Evolutionary conservation across 2,797 vertebrate genomes (phyloP).

Genomic region (Sphaeramia orbicularis): DNA sequence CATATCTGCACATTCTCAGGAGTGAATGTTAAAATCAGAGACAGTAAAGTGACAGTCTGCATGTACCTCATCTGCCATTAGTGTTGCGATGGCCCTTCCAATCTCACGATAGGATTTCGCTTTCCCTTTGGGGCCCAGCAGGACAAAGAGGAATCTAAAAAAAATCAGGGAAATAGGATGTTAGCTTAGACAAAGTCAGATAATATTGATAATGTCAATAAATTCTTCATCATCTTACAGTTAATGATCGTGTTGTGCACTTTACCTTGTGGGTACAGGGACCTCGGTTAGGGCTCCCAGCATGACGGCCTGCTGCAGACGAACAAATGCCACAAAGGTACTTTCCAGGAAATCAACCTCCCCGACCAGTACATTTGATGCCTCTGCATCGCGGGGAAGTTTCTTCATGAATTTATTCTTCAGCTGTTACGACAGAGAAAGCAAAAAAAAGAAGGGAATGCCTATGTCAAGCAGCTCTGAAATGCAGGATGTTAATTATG

Average conservation of each 20-base stretch:
- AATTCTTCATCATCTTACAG: neutral
- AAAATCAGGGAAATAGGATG: neutral
- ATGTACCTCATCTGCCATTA: slow-evolving; percentile 98
- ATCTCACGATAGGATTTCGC: slow-evolving; percentile 98
- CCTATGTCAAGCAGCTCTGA: neutral
- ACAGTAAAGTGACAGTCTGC: neutral
- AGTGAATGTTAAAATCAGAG: neutral
- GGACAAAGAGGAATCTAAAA: slow-evolving; percentile 93
- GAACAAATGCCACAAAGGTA: slow-evolving; percentile 95
- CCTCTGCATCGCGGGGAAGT: slow-evolving; percentile 95
- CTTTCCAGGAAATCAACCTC: slow-evolving; percentile 96
- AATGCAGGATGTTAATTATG: neutral
- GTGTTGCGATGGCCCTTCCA: slow-evolving; percentile 95
- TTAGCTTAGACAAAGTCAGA: neutral
- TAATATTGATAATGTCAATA: neutral
- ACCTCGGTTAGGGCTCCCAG: slow-evolving; percentile 96
- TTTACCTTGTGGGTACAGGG: slow-evolving; percentile 95
- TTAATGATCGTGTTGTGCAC: neutral
- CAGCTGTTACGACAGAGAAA: slow-evolving; percentile 79
- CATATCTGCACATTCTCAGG: neutral
- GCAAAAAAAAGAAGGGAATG: no score
- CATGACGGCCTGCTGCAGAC: slow-evolving; percentile 97
- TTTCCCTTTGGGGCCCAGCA: slow-evolving; percentile 98
- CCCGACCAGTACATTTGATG: slow-evolving; percentile 96
- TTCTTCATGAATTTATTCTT: slow-evolving; percentile 99